Evolutionary conservation across 2,888 invertebrate species (phyloP).

Genomic region (Lypha dubia): DNA sequence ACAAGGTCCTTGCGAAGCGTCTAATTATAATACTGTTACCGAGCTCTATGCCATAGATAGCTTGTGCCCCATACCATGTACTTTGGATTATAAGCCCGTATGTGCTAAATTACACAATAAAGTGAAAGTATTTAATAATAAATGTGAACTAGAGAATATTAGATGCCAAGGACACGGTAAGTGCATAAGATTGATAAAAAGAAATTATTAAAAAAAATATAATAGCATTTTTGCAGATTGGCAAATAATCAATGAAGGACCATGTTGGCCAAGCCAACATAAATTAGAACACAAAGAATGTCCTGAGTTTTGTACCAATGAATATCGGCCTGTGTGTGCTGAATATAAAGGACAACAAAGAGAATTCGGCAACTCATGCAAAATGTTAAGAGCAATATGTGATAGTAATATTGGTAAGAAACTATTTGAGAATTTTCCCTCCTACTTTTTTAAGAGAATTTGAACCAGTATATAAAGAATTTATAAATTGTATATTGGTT

Average conservation of each 20-base stretch:
- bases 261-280: background rate
- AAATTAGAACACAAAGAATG: background rate
- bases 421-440: background rate
- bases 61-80: constrained; percentile 20
- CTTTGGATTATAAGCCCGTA: constrained; percentile 9
- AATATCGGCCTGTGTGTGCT: constrained; percentile 61
- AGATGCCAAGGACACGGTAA: background rate
- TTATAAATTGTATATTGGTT: background rate
- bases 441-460: background rate
- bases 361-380: constrained; percentile 62
- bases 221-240: constrained; percentile 18
- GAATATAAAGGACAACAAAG: constrained; percentile 15
- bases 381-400: constrained; percentile 22
- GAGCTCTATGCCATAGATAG: background rate
- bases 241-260: constrained; percentile 9
- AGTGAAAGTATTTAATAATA: constrained; percentile 9
- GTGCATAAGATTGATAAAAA: constrained; percentile 3
- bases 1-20: background rate
- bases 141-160: constrained; percentile 9
- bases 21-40: background rate
- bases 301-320: constrained; percentile 29
- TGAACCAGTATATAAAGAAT: constrained; percentile 7
- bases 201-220: background rate
- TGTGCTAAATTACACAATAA: constrained; percentile 29
- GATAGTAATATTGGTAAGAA: constrained; percentile 15